These are phyloP conservation scores for Denticeps clupeoides DNA, from an alignment of 2,797 vertebrate species.

Conservation along the genomic window DNA sequence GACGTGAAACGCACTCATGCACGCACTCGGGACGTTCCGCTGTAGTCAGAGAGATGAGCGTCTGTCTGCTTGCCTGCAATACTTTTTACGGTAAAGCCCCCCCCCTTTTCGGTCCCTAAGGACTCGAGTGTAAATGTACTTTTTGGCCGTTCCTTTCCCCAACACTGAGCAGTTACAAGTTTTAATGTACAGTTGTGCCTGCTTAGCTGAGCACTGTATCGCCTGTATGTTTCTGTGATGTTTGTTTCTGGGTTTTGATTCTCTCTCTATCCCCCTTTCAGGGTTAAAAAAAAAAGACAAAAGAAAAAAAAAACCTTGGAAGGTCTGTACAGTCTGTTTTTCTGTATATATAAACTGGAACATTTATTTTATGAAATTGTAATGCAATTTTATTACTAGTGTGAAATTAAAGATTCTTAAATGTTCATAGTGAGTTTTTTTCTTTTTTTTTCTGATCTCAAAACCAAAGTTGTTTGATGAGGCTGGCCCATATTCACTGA, in stretches of 20 bases:
- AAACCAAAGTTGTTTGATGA: conserved; percentile 50
- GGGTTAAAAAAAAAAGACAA: not conserved
- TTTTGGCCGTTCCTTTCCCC: conserved; percentile 63
- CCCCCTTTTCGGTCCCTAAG: conserved; percentile 76
- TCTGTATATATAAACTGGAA: conserved; percentile 99
- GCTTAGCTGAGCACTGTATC: conserved; percentile 93
- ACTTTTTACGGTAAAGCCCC: conserved; percentile 72
- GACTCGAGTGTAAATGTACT: conserved; percentile 83
- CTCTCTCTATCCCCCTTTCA: conserved; percentile 4
- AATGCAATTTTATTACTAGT: conserved; percentile 99
- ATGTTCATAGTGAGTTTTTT: conserved; percentile 76
- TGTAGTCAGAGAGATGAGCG: conserved; percentile 63
- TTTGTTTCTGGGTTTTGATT: conserved; percentile 55
- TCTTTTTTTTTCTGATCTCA: conserved; percentile 39
- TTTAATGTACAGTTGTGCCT: conserved; percentile 91
- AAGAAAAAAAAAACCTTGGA: conserved; percentile 47
- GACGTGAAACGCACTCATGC: not conserved
- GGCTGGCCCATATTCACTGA: conserved; percentile 37
- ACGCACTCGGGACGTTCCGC: conserved; percentile 55
- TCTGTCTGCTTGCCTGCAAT: conserved; percentile 92
- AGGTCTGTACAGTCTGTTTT: conserved; percentile 99
- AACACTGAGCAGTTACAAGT: conserved; percentile 89
- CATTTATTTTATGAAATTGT: conserved; percentile 99
- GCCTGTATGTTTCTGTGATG: conserved; percentile 94
- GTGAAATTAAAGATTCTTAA: conserved; percentile 99